Evolutionary conservation across 2,888 invertebrate genomes (phyloP).

Genomic region (Pseudoips prasinana): DNA sequence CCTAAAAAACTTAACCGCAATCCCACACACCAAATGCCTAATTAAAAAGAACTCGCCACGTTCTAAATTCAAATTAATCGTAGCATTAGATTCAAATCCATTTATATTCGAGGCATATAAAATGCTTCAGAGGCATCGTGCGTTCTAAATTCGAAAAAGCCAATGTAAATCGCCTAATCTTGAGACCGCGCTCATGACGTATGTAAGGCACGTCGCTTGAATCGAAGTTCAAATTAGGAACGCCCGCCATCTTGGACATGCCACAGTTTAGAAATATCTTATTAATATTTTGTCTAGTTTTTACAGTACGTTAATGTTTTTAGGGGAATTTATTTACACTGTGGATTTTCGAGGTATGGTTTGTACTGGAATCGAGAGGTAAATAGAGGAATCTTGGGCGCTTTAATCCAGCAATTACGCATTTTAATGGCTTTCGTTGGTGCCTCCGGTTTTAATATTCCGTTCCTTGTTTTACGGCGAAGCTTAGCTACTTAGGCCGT

Average conservation of each 20-base stretch:
- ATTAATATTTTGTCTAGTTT: not conserved
- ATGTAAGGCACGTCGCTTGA: constrained; percentile 72
- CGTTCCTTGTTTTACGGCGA: constrained; percentile 73
- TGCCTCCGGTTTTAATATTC: constrained; percentile 75
- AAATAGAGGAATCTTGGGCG: constrained; percentile 77
- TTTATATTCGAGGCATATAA: constrained; percentile 69
- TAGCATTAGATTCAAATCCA: constrained; percentile 46
- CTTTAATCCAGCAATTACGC: constrained; percentile 80
- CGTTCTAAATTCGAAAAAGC: constrained; percentile 75
- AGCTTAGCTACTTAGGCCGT: constrained; percentile 49
- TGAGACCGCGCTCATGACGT: constrained; percentile 77
- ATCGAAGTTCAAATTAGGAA: constrained; percentile 61
- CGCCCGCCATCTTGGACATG: constrained; percentile 52
- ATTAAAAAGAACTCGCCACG: constrained; percentile 55
- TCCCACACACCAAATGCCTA: constrained; percentile 19
- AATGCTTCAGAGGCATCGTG: constrained; percentile 52
- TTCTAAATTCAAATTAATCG: constrained; percentile 54
- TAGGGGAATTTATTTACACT: constrained; percentile 30
- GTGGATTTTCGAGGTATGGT: constrained; percentile 33
- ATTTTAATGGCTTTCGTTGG: constrained; percentile 78
- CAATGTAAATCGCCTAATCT: constrained; percentile 77
- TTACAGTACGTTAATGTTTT: constrained; percentile 6
- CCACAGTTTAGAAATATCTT: constrained; percentile 42
- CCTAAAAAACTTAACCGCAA: constrained; percentile 2
- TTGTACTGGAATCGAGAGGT: constrained; percentile 47